phyloP scores from a whole-genome alignment of 2,113 vertebrate species.

The Dunckerocampus dactyliophorus region DNA sequence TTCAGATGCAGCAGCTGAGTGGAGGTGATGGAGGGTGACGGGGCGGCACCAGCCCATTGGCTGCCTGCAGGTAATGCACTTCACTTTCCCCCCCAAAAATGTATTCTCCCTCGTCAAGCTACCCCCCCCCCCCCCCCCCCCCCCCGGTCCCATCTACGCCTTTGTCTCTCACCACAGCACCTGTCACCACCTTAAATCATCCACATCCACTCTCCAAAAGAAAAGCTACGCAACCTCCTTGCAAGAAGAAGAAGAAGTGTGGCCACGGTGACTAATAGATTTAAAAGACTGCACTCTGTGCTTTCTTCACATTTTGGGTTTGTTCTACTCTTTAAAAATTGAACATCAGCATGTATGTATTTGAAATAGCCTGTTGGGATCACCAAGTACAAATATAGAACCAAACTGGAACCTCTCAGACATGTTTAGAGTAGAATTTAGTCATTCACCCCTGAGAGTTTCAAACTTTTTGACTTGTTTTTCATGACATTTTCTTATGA shows the following conservation, averaged over 20 bases:
- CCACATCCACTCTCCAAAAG: slow-evolving; percentile 31
- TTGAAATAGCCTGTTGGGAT: neutral
- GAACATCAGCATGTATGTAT: neutral
- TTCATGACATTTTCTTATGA: too few relatives aligned
- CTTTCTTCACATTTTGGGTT: neutral
- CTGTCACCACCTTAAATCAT: slow-evolving; percentile 28
- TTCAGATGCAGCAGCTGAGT: slow-evolving; percentile 61
- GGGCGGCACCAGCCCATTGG: slow-evolving; percentile 47
- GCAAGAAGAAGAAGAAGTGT: neutral
- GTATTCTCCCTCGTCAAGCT: slow-evolving; percentile 25
- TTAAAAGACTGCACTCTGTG: slow-evolving; percentile 4
- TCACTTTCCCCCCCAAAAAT: slow-evolving; percentile 47
- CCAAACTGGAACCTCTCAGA: neutral
- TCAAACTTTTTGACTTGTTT: neutral
- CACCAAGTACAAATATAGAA: neutral
- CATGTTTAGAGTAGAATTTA: neutral
- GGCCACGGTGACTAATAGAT: slow-evolving; percentile 8
- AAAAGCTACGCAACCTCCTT: slow-evolving; percentile 19
- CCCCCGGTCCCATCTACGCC: slow-evolving; percentile 21
- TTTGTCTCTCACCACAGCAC: slow-evolving; percentile 27
- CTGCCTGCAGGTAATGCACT: slow-evolving; percentile 51
- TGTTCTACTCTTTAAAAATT: neutral
- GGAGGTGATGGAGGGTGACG: slow-evolving; percentile 60
- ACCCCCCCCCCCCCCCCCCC: slow-evolving; percentile 27
- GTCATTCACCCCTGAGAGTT: too few relatives aligned